phyloP scores from a whole-genome alignment of 2,113 vertebrate genomes.

The Pantherophis guttatus region DNA sequence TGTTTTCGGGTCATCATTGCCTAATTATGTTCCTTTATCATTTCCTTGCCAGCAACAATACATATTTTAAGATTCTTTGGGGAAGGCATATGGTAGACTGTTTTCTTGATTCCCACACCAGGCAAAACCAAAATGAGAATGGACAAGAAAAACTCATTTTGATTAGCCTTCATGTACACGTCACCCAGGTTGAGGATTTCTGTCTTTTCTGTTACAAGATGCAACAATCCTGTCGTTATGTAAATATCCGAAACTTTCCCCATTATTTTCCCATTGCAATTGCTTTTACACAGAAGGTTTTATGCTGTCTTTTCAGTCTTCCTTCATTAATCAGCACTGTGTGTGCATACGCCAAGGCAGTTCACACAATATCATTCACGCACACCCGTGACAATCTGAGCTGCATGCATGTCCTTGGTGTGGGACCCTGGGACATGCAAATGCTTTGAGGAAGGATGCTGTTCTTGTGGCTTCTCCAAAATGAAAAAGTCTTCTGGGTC shows the following conservation, averaged over 20 bases:
- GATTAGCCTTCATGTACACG: background rate
- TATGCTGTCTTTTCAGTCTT: slow-evolving; percentile 11
- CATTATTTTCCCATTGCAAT: slow-evolving; percentile 10
- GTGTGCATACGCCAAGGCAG: background rate
- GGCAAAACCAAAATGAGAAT: background rate
- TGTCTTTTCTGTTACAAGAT: slow-evolving; percentile 15
- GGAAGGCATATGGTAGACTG: background rate
- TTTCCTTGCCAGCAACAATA: slow-evolving; percentile 65
- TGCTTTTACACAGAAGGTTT: slow-evolving; percentile 58
- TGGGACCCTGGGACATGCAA: background rate
- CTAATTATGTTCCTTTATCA: slow-evolving; percentile 74
- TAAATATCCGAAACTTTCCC: background rate
- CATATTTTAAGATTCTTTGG: slow-evolving; percentile 40
- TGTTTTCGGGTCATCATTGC: slow-evolving; percentile 73
- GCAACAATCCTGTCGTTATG: background rate
- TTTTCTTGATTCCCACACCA: slow-evolving; percentile 34
- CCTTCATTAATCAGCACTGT: background rate
- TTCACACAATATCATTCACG: background rate
- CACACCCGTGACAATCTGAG: background rate
- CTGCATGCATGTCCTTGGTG: background rate
- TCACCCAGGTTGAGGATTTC: slow-evolving; percentile 7
- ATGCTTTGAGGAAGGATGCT: background rate
- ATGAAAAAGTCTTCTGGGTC: background rate
- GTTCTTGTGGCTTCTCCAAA: background rate
- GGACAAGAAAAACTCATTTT: slow-evolving; percentile 21